Evolutionary conservation across 2,797 vertebrate species (phyloP).

Genomic region (Staurois parvus): DNA sequence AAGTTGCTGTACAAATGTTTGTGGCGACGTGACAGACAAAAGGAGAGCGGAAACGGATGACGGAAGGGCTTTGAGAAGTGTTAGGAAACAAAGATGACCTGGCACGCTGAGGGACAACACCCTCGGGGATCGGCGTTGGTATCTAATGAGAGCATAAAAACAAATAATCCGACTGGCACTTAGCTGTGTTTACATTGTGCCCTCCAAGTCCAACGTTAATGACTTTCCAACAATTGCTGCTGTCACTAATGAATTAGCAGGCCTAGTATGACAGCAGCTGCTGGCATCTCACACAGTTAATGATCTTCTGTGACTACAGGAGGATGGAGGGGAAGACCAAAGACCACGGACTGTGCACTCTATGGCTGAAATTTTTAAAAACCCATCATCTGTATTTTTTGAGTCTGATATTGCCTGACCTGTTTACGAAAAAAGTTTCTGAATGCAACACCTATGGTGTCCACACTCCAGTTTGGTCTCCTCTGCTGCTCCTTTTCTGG

Average conservation of each 20-base stretch:
- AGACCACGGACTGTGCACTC: no score
- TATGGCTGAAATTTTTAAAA: no score
- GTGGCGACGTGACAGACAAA: slow-evolving; percentile 49
- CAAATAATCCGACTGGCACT: slow-evolving; percentile 24
- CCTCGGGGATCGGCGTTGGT: slow-evolving; percentile 3
- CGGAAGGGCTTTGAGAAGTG: slow-evolving; percentile 15
- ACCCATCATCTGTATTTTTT: no score
- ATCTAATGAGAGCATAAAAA: slow-evolving; percentile 34
- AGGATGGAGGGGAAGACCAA: no score
- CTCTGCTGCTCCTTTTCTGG: no score
- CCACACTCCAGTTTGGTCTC: no score
- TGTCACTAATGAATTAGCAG: slow-evolving; percentile 8
- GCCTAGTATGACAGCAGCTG: slow-evolving; percentile 1
- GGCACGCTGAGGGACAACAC: slow-evolving; percentile 9
- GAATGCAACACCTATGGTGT: no score
- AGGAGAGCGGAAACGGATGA: slow-evolving; percentile 20
- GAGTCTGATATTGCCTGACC: no score
- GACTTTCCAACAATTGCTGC: slow-evolving; percentile 13
- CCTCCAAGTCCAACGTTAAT: slow-evolving; percentile 24
- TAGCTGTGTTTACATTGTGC: slow-evolving; percentile 19
- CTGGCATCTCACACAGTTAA: background rate
- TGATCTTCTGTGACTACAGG: no score
- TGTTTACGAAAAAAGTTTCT: no score
- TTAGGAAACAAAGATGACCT: slow-evolving; percentile 3
- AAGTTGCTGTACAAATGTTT: slow-evolving; percentile 16